Conservation (phyloP, 2,113 vertebrate genomes). For the Elanus axillaris region DNA sequence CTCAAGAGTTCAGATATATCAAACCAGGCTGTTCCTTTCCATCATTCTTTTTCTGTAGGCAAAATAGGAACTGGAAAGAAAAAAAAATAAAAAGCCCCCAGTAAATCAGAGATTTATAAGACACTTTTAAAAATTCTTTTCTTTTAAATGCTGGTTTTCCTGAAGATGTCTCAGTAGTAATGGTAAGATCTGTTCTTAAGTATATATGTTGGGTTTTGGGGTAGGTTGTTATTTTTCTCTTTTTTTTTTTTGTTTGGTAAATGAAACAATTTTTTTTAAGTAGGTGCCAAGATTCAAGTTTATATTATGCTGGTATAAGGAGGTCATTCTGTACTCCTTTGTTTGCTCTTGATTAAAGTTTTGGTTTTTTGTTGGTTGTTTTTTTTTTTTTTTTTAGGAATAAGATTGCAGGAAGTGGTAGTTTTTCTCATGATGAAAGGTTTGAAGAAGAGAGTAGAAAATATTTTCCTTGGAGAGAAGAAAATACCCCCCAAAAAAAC, state of each 20-base stretch:
- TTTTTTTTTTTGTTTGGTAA: not conserved
- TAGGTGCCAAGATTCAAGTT: not conserved
- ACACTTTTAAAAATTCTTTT: not conserved
- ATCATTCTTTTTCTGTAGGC: not conserved
- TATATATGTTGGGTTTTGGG: not conserved
- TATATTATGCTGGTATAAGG: not conserved
- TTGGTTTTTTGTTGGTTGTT: too few relatives aligned
- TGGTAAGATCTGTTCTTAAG: not conserved
- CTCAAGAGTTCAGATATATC: not conserved
- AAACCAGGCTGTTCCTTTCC: not conserved
- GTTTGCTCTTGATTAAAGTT: not conserved
- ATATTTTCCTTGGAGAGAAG: not conserved
- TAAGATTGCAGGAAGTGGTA: not conserved
- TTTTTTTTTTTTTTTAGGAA: not conserved
- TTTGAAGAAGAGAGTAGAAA: not conserved
- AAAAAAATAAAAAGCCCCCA: not conserved
- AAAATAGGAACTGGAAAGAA: not conserved
- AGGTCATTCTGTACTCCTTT: not conserved
- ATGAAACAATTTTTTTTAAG: not conserved
- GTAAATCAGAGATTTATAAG: not conserved
- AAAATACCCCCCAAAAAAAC: not conserved
- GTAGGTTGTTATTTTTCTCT: not conserved
- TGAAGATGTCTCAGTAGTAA: not conserved
- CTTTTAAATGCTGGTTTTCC: not conserved
- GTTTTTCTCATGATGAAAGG: not conserved